Evolutionary conservation across 2,888 invertebrate species (phyloP).

Genomic region (Magallana nippona): DNA sequence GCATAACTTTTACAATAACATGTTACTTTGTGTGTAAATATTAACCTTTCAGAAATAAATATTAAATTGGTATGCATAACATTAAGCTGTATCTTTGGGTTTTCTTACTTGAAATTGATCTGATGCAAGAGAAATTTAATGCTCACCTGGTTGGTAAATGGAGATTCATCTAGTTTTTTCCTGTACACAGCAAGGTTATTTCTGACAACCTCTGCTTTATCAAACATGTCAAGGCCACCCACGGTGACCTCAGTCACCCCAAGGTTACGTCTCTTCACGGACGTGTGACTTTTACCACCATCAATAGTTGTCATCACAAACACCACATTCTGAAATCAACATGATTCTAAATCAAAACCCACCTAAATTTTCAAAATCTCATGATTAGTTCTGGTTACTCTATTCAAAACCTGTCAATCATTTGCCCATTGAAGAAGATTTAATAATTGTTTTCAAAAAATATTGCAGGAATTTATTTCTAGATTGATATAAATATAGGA

Average conservation of each 20-base stretch:
- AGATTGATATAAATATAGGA: not conserved
- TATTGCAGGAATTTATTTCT: not conserved
- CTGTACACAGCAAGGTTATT: constrained; percentile 75
- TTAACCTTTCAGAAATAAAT: no score
- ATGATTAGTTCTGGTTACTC: no score
- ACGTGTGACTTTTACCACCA: constrained; percentile 66
- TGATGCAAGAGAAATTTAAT: no score
- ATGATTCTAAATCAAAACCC: no score
- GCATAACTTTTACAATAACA: no score
- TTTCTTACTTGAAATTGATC: not conserved
- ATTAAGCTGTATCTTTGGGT: no score
- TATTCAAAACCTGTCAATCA: no score
- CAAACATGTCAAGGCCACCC: constrained; percentile 74
- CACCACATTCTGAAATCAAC: constrained; percentile 73
- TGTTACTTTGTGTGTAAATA: no score
- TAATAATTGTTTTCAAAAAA: not conserved
- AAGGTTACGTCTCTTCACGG: constrained; percentile 59
- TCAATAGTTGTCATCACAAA: constrained; percentile 74
- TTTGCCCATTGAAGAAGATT: not conserved
- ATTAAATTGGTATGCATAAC: no score
- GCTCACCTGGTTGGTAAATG: constrained; percentile 80
- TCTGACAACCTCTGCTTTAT: constrained; percentile 77
- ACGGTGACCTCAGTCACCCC: constrained; percentile 62
- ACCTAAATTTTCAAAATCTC: no score
- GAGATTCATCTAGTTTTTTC: constrained; percentile 79